phyloP scores from a whole-genome alignment of 2,113 vertebrate species.

The Falcunculus frontatus region DNA sequence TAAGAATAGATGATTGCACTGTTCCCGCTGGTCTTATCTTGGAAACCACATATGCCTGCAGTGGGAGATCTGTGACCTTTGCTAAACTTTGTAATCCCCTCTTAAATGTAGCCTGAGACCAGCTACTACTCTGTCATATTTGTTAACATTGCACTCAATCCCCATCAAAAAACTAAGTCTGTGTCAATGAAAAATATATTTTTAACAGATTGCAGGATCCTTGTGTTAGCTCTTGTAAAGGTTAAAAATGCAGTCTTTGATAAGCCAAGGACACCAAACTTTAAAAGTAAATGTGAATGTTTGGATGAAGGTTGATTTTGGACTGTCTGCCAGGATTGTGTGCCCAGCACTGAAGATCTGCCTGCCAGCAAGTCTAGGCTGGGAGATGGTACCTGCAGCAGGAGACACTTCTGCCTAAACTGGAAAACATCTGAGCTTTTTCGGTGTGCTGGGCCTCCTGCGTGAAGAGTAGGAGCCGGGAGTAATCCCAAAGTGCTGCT shows the following conservation, averaged over 20 bases:
- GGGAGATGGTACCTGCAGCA: neutral
- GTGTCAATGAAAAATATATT: neutral
- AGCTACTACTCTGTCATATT: neutral
- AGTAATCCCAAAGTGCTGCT: neutral
- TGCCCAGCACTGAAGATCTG: fast-evolving
- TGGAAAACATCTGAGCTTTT: neutral
- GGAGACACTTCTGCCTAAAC: neutral
- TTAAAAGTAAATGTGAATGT: neutral
- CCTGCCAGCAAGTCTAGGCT: neutral
- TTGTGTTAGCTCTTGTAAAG: neutral
- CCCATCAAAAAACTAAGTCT: neutral
- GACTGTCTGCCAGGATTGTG: neutral
- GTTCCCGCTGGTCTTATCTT: neutral
- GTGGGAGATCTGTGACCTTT: neutral
- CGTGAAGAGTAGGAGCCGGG: fast-evolving
- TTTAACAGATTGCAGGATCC: neutral
- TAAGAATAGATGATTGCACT: neutral
- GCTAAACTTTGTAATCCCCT: neutral
- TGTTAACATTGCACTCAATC: neutral
- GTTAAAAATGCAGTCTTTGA: neutral
- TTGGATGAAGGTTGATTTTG: neutral
- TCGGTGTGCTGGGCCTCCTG: neutral
- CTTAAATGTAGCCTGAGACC: neutral
- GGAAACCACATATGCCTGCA: neutral
- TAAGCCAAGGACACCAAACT: neutral